Percentiles rank a stretch among this genome's conserved stretches.
phyloP scores from a whole-genome alignment of 2,888 invertebrate genomes.

The Raillietiella orientalis region DNA sequence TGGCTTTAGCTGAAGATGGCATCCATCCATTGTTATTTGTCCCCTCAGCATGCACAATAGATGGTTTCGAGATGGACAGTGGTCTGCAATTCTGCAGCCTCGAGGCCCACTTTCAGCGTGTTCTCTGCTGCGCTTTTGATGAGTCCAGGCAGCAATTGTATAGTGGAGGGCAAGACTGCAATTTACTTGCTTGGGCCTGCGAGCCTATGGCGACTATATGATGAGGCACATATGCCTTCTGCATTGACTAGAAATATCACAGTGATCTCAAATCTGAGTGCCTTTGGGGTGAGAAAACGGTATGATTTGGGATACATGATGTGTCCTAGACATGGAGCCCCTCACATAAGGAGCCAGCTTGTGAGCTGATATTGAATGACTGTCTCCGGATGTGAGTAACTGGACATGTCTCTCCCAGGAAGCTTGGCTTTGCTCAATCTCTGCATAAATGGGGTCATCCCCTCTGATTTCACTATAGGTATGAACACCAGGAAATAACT shows the following conservation, averaged over 20 bases:
- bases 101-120: background rate
- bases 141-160: background rate
- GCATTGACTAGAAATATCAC: too few species aligned
- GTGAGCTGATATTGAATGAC: too few species aligned
- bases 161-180: background rate
- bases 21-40: background rate
- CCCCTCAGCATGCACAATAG: background rate
- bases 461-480: constrained; percentile 1
- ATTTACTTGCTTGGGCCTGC: background rate
- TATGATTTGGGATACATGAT: too few species aligned
- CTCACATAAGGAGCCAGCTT: too few species aligned
- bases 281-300: too few species aligned
- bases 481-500: constrained; percentile 1
- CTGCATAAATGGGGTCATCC: constrained; percentile 1
- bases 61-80: background rate
- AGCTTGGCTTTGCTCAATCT: constrained; percentile 1
- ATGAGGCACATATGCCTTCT: too few species aligned
- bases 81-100: background rate
- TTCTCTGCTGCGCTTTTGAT: background rate
- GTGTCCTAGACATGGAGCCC: too few species aligned
- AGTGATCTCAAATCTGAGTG: too few species aligned
- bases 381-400: too few species aligned
- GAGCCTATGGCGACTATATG: too few species aligned
- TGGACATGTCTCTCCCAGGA: too few species aligned
- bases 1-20: background rate